These are phyloP conservation scores for Gavialis gangeticus DNA, from an alignment of 2,113 vertebrate genomes.

Conservation along the genomic window DNA sequence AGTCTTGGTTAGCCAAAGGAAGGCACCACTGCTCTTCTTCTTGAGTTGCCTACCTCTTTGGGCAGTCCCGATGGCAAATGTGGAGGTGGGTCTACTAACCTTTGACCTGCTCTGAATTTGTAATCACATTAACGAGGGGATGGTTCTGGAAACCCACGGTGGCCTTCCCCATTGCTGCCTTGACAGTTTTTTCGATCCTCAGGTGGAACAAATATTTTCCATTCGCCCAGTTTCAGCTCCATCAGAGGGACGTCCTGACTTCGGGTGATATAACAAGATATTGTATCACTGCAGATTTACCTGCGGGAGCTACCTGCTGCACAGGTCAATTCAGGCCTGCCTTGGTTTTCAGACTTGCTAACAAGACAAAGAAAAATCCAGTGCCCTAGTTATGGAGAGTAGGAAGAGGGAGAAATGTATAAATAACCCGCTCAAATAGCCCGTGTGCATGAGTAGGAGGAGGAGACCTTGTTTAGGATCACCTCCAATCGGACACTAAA, in stretches of 20 bases:
- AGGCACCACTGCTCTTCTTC: constrained; percentile 54
- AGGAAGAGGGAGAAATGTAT: background rate
- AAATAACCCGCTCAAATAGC: no score
- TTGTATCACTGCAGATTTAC: background rate
- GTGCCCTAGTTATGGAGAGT: background rate
- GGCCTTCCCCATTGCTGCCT: constrained; percentile 47
- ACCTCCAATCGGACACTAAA: background rate
- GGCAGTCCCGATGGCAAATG: constrained; percentile 53
- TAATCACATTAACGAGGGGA: constrained; percentile 39
- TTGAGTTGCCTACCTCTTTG: constrained; percentile 6
- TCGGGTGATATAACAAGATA: background rate
- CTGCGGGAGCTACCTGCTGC: background rate
- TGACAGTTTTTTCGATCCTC: constrained; percentile 38
- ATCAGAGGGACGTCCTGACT: background rate
- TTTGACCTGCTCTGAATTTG: background rate
- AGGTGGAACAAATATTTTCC: constrained; percentile 39
- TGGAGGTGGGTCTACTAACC: constrained; percentile 1
- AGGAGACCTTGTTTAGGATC: accelerated
- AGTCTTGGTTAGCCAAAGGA: constrained; percentile 61
- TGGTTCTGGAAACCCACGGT: constrained; percentile 56
- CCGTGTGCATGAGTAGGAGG: no score
- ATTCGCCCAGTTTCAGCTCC: background rate
- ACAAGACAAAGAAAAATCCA: background rate
- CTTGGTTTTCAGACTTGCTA: background rate
- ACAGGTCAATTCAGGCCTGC: background rate